phyloP scores from a whole-genome alignment of 2,888 invertebrate species.

The Graphium colonna region DNA sequence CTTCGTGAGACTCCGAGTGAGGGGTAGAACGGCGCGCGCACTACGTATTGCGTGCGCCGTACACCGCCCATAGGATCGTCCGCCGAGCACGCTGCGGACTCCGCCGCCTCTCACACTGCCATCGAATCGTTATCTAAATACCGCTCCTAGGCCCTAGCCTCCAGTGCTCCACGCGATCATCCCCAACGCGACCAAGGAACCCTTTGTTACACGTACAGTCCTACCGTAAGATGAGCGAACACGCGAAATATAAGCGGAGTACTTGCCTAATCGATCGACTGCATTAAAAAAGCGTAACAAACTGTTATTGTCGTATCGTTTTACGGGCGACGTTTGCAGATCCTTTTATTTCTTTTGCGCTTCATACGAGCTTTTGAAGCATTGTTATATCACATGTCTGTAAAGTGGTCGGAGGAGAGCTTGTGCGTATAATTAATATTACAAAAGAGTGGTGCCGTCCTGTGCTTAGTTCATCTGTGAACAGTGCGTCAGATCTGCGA shows the following conservation, averaged over 20 bases:
- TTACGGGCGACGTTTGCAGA: constrained; percentile 58
- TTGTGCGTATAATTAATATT: constrained; percentile 40
- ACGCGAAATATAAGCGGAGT: constrained; percentile 57
- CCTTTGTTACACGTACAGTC: constrained; percentile 39
- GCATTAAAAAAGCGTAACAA: constrained; percentile 72
- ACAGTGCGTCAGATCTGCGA: constrained; percentile 59
- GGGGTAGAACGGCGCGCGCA: constrained; percentile 58
- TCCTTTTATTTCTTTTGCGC: constrained; percentile 52
- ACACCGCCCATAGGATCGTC: constrained; percentile 61
- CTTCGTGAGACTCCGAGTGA: too few relatives aligned
- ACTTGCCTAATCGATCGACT: constrained; percentile 70
- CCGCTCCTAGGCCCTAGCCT: constrained; percentile 62
- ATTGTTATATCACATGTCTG: constrained; percentile 43
- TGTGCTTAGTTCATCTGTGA: constrained; percentile 74
- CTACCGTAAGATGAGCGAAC: constrained; percentile 47
- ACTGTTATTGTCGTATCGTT: constrained; percentile 67
- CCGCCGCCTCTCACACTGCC: constrained; percentile 71
- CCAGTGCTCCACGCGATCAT: constrained; percentile 52
- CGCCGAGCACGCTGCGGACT: constrained; percentile 69
- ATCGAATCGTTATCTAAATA: constrained; percentile 67
- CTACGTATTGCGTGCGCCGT: constrained; percentile 67
- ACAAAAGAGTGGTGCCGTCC: constrained; percentile 62
- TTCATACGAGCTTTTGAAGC: constrained; percentile 44
- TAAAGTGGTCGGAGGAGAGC: constrained; percentile 43
- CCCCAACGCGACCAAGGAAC: constrained; percentile 34